These are phyloP conservation scores for Cephus runcator DNA, from an alignment of 2,888 invertebrate species.

Conservation along the genomic window DNA sequence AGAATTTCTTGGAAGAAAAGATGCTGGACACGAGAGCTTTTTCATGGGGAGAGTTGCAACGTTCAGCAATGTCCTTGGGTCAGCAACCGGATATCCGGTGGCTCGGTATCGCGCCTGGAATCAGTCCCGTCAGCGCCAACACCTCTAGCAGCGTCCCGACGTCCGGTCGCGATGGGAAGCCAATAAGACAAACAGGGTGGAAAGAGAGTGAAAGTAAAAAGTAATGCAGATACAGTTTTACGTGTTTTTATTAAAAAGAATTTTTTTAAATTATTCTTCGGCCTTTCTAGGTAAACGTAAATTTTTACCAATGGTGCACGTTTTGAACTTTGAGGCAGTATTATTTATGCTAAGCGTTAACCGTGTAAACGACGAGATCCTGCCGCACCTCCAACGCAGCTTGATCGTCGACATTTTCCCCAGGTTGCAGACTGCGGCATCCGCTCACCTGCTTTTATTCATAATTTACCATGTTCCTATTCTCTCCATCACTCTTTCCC, in stretches of 20 bases:
- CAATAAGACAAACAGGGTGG: conserved; percentile 9
- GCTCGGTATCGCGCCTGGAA: conserved; percentile 57
- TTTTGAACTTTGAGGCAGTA: not conserved
- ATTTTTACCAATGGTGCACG: not conserved
- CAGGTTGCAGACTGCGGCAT: conserved; percentile 34
- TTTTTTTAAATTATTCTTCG: not conserved
- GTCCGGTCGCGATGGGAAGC: conserved; percentile 4
- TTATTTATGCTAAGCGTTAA: conserved; percentile 5
- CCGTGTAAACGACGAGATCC: conserved; percentile 42
- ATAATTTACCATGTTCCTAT: conserved; percentile 53
- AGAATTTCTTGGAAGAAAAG: conserved; percentile 11
- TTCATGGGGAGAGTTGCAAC: conserved; percentile 2
- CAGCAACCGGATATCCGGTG: conserved; percentile 54
- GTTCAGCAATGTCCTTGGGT: conserved; percentile 29
- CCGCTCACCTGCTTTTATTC: conserved; percentile 55
- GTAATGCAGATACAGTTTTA: not conserved
- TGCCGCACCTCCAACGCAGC: conserved; percentile 29
- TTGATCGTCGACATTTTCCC: conserved; percentile 23
- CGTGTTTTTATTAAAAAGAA: not conserved
- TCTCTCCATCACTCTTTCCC: not conserved
- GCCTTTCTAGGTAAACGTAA: not conserved
- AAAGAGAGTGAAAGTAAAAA: not conserved
- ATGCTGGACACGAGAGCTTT: conserved; percentile 20
- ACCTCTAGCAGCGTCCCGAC: conserved; percentile 6
- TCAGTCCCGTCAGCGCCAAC: conserved; percentile 57